Conservation (phyloP, 1,140 invertebrate species). For the Chironomus striatipennis region DNA sequence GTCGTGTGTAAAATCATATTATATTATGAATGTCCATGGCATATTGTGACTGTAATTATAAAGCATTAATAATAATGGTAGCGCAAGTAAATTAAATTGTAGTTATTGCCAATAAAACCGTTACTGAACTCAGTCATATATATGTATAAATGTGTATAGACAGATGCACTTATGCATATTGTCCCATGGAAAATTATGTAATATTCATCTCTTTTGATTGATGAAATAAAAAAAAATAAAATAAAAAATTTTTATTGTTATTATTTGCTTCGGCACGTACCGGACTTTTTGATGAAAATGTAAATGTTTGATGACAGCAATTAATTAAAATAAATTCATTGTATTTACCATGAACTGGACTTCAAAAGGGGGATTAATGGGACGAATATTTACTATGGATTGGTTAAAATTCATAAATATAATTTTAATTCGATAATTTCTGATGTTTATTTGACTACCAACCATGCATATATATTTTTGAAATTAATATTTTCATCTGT, state of each 20-base stretch:
- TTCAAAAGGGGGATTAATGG: no score
- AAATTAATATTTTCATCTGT: no score
- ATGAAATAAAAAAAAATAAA: not conserved
- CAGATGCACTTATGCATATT: not conserved
- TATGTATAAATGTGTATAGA: not conserved
- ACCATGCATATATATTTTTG: no score
- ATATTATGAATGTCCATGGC: slow-evolving; percentile 1
- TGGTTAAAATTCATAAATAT: no score
- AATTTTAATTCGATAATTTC: no score
- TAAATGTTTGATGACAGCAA: slow-evolving; percentile 20
- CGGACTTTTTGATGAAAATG: not conserved
- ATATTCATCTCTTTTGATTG: slow-evolving; percentile 4
- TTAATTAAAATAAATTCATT: slow-evolving; percentile 21
- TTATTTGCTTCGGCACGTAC: not conserved
- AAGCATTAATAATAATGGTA: slow-evolving; percentile 23
- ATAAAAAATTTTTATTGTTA: not conserved
- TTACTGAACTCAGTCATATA: slow-evolving; percentile 3
- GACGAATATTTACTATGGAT: no score
- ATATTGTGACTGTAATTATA: slow-evolving; percentile 21
- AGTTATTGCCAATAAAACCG: slow-evolving; percentile 22
- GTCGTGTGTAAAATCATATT: not conserved
- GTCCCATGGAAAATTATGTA: not conserved
- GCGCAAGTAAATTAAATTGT: slow-evolving; percentile 21
- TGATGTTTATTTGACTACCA: no score
- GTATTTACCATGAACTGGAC: not conserved